These are phyloP conservation scores for Hippocampus comes DNA, from an alignment of 2,113 vertebrate species.

Conservation along the genomic window DNA sequence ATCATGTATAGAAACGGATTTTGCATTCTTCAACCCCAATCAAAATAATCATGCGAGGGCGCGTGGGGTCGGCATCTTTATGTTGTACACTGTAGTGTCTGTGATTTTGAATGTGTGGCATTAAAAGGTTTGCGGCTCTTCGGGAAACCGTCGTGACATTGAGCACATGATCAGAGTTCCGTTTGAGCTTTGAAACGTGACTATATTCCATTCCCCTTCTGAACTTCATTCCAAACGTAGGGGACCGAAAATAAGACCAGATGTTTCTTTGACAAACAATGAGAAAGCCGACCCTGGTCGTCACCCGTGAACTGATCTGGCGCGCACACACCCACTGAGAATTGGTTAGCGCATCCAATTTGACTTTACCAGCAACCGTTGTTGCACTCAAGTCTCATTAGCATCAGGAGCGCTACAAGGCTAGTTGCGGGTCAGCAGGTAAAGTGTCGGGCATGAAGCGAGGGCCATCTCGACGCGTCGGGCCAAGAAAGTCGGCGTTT, in stretches of 20 bases:
- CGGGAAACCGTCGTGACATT: too few relatives aligned
- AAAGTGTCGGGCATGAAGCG: conserved; percentile 59
- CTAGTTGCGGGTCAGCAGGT: conserved; percentile 59
- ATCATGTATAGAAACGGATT: too few relatives aligned
- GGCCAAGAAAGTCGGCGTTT: conserved; percentile 41
- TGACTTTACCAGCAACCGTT: conserved; percentile 64
- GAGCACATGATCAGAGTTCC: too few relatives aligned
- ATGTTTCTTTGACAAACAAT: conserved; percentile 72
- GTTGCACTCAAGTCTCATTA: conserved; percentile 72
- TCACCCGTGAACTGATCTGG: conserved; percentile 66
- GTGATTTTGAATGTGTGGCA: too few relatives aligned
- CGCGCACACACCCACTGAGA: conserved; percentile 53
- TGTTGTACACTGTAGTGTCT: too few relatives aligned
- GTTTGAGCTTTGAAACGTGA: too few relatives aligned
- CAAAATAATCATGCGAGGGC: too few relatives aligned
- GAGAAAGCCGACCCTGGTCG: conserved; percentile 73
- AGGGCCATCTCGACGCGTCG: conserved; percentile 51
- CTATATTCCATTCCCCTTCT: conserved; percentile 29
- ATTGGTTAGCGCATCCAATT: conserved; percentile 48
- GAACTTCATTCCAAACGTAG: conserved; percentile 74
- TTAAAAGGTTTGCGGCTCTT: too few relatives aligned
- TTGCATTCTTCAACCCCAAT: too few relatives aligned
- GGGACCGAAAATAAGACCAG: conserved; percentile 71
- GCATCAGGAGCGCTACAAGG: conserved; percentile 56
- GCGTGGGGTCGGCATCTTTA: too few relatives aligned